These are phyloP conservation scores for Lepilemur septentrionalis DNA, from an alignment of 2,797 vertebrate species.

Conservation along the genomic window DNA sequence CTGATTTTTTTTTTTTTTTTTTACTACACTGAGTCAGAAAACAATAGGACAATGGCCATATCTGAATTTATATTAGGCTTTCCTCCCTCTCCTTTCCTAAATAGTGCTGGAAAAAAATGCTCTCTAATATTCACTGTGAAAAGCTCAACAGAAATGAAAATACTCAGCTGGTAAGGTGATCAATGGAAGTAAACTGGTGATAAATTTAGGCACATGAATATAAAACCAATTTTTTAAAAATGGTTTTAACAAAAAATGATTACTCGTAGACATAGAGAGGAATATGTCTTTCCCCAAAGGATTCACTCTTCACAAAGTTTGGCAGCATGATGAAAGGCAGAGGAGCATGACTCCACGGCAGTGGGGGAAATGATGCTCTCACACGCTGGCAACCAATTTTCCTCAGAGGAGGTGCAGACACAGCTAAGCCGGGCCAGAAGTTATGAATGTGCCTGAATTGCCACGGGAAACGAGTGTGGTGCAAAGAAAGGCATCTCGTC, in stretches of 20 bases:
- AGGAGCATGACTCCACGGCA: neutral
- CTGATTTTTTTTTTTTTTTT: neutral
- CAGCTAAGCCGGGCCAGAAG: neutral
- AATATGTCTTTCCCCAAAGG: neutral
- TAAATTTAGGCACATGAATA: neutral
- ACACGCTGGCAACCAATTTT: neutral
- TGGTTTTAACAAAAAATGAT: conserved; percentile 38
- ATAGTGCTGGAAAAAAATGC: conserved; percentile 6
- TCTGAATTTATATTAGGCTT: neutral
- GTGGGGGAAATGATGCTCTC: neutral
- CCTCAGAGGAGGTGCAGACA: neutral
- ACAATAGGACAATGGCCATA: neutral
- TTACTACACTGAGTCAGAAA: neutral
- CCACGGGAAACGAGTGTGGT: neutral
- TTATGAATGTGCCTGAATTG: conserved; percentile 34
- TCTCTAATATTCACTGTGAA: neutral
- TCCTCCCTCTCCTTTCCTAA: neutral
- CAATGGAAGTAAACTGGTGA: neutral
- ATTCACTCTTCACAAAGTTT: conserved; percentile 11
- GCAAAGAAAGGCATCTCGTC: neutral
- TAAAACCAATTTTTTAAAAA: conserved; percentile 7
- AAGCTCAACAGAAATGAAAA: conserved; percentile 24
- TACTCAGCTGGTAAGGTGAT: neutral
- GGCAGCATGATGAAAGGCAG: conserved; percentile 39
- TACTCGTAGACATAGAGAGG: neutral